These are phyloP conservation scores for Apamea anceps DNA, from an alignment of 2,888 invertebrate species.

Conservation along the genomic window DNA sequence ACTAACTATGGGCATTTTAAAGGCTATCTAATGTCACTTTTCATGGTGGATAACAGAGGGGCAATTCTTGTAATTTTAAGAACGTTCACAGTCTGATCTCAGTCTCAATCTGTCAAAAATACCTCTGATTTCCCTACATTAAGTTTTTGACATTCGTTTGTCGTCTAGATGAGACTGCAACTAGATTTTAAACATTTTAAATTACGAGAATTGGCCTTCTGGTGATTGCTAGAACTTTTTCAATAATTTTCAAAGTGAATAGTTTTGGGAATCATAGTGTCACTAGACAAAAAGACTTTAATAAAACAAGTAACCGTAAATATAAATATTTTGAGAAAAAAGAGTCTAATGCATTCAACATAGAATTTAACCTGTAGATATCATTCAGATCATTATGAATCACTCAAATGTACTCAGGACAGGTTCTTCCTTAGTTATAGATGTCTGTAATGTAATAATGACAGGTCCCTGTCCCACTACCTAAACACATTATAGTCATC, in stretches of 20 bases:
- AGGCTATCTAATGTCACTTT: neutral
- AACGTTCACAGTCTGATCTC: too few relatives aligned
- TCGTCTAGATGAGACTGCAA: too few relatives aligned
- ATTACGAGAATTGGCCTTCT: too few relatives aligned
- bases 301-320: neutral
- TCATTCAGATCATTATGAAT: neutral
- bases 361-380: neutral
- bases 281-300: neutral
- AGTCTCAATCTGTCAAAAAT: too few relatives aligned
- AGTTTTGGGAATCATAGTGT: neutral
- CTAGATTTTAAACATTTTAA: too few relatives aligned
- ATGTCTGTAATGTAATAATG: neutral
- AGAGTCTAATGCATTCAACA: neutral
- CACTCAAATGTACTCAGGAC: neutral
- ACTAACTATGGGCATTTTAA: neutral
- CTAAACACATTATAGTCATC: constrained; percentile 3
- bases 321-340: neutral
- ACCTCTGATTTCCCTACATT: too few relatives aligned
- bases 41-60: neutral
- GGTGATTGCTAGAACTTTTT: neutral
- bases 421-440: neutral
- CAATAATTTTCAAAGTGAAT: neutral
- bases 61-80: too few relatives aligned
- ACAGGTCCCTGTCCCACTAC: neutral
- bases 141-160: too few relatives aligned